Evolutionary conservation across 1,140 invertebrate genomes (phyloP), one percentile per base, ranked within the genome.

Genomic region (Bicyclus anynana): DNA sequence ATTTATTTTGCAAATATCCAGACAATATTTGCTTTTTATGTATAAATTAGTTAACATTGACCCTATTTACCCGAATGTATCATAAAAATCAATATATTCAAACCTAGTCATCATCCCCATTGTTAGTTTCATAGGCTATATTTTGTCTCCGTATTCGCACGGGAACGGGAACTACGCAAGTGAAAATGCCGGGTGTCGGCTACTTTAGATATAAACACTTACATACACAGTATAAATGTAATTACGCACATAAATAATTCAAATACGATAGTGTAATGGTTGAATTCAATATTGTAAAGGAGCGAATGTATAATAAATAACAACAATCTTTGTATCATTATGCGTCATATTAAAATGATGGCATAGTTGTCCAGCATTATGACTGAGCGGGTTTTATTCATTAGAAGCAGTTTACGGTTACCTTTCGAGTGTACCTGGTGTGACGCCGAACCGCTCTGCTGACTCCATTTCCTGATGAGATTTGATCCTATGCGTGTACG

Each of bases 391-490:
- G 44, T 53, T 57, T 59, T 42, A 65, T 57, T 52, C 52, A 46
- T 51, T 54, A 37, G 40, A 54, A 50, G 14, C 46, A 51, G 59
- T 62, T 62, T 62, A 67, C 65, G 48, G 65, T 59, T 63, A 59
- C 52, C 56, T 63, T 66, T 67, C 53, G 59, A 62, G 53, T 48
- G 33, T 53, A 65, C 58, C 56, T 56, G 56, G 61, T 58, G 59
- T 67, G 60, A 67, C 56, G 60, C 44, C 55, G 44, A 50, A 40
- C 42, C 55, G 65, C 65, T 59, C 65, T 53, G 57, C 20, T 67
- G 56, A 56, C 53, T 62, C 33, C 49, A 52, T 44, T 67, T 67
- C 65, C 65, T 67, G 65, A 59, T 51, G 61, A 50, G 60, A 67
- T 67, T 59, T 56, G 49, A 63, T 56, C 42, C 35, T 53, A 65